Evolutionary conservation across 2,113 vertebrate genomes (phyloP).

Genomic region (Addax nasomaculatus): DNA sequence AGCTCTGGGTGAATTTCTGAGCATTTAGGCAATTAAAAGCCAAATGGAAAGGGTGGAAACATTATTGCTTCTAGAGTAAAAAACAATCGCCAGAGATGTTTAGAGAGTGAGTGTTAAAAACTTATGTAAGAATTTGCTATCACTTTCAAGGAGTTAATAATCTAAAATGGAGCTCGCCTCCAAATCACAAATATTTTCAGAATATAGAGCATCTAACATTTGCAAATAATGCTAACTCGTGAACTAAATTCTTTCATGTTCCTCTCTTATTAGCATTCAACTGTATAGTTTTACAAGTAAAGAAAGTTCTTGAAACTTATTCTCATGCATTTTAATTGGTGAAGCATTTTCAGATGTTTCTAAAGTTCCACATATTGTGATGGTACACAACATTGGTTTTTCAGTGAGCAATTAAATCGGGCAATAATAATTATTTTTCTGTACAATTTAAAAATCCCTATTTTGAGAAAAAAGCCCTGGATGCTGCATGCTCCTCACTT

Average conservation of each 20-base stretch:
- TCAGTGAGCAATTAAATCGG: not conserved
- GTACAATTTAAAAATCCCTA: not conserved
- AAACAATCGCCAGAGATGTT: not conserved
- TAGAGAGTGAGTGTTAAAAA: not conserved
- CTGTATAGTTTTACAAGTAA: not conserved
- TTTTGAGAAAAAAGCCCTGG: not conserved
- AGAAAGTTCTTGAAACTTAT: not conserved
- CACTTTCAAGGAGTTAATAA: not conserved
- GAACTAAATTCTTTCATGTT: not conserved
- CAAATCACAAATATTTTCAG: conserved; percentile 14
- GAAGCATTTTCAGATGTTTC: not conserved
- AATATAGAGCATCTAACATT: not conserved
- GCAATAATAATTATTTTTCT: not conserved
- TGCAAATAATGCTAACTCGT: not conserved
- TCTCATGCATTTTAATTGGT: not conserved
- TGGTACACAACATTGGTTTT: not conserved
- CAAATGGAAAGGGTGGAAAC: not conserved
- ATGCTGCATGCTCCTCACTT: not conserved
- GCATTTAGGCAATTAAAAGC: not conserved
- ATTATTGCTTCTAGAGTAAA: not conserved
- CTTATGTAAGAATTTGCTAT: not conserved
- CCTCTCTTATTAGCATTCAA: not conserved
- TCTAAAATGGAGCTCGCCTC: not conserved
- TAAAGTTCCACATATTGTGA: not conserved
- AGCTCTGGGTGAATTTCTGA: not conserved